A percentile compares a stretch with the other conserved stretches of the same genome.
These are phyloP conservation scores for Microtus ochrogaster DNA, from an alignment of 2,113 vertebrate species.

Conservation along the genomic window DNA sequence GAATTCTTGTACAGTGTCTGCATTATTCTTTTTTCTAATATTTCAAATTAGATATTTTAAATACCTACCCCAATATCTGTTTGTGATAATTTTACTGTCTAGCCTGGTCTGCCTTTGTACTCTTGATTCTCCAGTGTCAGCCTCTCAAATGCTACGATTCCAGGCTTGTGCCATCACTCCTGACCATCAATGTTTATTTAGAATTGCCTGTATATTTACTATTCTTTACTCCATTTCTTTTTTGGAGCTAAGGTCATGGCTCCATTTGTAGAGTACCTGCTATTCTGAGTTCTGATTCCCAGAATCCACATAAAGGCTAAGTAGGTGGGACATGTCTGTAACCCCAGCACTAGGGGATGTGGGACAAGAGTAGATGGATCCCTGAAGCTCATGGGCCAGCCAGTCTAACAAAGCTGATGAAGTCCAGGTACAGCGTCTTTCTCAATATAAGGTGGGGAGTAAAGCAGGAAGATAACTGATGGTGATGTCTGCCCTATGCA, in stretches of 20 bases:
- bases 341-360: not conserved
- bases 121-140: not conserved
- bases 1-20: not conserved
- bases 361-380: not conserved
- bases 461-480: not conserved
- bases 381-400: not conserved
- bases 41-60: not conserved
- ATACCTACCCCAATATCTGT: not conserved
- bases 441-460: not conserved
- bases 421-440: not conserved
- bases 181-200: not conserved
- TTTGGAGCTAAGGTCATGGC: not conserved
- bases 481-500: not conserved
- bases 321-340: not conserved
- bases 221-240: not conserved
- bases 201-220: not conserved
- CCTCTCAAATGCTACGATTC: not conserved
- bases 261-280: not conserved
- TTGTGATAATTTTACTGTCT: not conserved
- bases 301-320: not conserved
- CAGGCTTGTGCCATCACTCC: not conserved
- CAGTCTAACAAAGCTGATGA: not conserved
- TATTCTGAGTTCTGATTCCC: not conserved
- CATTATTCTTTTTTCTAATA: slow-evolving; percentile 2
- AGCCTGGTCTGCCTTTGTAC: not conserved